Evolutionary conservation across 2,113 vertebrate genomes (phyloP), one percentile per base, ranked within the genome.

Genomic region (Varanus salvator): DNA sequence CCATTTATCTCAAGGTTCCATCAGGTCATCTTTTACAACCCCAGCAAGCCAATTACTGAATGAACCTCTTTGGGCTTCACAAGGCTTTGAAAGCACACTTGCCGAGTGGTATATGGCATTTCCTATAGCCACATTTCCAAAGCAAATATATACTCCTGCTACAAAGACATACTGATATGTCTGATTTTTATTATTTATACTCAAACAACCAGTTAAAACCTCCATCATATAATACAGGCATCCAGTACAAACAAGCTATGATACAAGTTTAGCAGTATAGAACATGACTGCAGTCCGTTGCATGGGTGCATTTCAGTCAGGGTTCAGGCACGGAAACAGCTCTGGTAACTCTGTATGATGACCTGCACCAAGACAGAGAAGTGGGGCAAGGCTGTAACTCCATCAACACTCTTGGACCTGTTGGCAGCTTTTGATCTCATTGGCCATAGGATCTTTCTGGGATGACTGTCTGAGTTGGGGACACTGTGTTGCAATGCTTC

Each of bases 1-100:
- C 77, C 91, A 91, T 94, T 94, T 90, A 93, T 83, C 90, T 85
- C 38, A 44, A 44, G 38, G 38, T 44, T 89, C 91, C 71, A 80
- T 6, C 48, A 92, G 38, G 86, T 71, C 85, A 81, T 52, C 93
- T 81, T 93, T 92, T 83, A 19, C n/a, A 83, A 38, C n/a, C 80
- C 88, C 91, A 38, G 1, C 60, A 94, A 92, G 87, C 21, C 87
- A 89, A 31, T 76, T 69, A 64, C 60, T 12, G 76, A 72, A 74
- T 91, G 27, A 38, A 27, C 82, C 89, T 89, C 31, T 82, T 31
- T 9, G 31, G 3, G 4, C 52, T 64, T 64, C 60, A 64, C 3
- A 64, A 64, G 60, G 15, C 60, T 64, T 64, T 64, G 60, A 64
- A 64, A 5, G 21, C 3, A 64, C 19, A 64, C 60, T 64, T 64